These are phyloP conservation scores for Drosophila rufa DNA, from an alignment of 1,140 invertebrate genomes.

Conservation along the genomic window DNA sequence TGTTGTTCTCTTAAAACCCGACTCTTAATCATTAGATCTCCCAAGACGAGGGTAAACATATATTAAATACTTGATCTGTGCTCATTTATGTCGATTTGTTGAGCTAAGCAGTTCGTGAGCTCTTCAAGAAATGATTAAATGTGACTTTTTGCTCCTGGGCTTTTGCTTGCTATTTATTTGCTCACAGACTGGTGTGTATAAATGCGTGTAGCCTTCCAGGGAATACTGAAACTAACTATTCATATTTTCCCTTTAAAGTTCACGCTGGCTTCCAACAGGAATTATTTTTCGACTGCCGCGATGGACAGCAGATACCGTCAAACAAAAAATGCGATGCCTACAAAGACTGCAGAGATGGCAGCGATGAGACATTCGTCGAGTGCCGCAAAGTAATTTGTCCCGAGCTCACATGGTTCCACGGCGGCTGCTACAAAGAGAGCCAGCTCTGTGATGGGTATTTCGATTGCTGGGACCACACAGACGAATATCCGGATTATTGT, in stretches of 20 bases:
- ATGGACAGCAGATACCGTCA: slow-evolving; percentile 13
- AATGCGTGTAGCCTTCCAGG: background rate
- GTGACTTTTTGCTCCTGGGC: background rate
- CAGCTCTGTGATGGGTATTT: slow-evolving; percentile 86
- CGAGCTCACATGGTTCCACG: slow-evolving; percentile 86
- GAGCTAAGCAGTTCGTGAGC: background rate
- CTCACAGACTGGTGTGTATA: background rate
- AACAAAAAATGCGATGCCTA: slow-evolving; percentile 72
- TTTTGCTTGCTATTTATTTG: background rate
- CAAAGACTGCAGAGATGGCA: slow-evolving; percentile 86
- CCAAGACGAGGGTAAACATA: background rate
- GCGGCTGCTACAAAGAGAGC: slow-evolving; percentile 87
- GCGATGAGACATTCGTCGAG: slow-evolving; percentile 86
- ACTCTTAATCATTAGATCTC: background rate
- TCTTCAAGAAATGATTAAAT: background rate
- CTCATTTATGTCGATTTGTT: background rate
- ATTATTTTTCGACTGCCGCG: background rate
- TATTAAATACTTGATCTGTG: background rate
- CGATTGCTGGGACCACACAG: slow-evolving; percentile 90
- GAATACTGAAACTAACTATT: background rate
- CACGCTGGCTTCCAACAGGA: background rate
- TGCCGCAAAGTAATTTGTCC: slow-evolving; percentile 79
- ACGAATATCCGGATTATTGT: slow-evolving; percentile 86
- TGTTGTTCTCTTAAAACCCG: no score
- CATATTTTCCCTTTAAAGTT: background rate